Conservation (phyloP, 37 sponge, comb jelly and placozoan species). For the Ephydatia muelleri region DNA sequence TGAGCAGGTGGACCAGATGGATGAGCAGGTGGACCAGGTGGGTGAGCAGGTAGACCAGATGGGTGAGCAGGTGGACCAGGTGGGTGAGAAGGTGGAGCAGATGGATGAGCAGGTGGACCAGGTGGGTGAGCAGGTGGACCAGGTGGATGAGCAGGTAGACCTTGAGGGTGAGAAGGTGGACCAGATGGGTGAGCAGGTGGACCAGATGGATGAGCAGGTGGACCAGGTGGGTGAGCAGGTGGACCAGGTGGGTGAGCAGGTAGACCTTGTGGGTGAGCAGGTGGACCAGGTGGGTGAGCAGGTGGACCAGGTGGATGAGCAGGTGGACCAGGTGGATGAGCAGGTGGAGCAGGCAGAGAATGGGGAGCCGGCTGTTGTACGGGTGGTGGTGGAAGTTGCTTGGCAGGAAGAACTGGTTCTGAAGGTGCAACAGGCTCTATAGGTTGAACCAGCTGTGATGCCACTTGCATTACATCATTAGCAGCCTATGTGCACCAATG, state of each 20-base stretch:
- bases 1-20: not conserved
- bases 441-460: not conserved
- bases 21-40: not conserved
- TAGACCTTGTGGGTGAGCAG: not conserved
- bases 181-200: not conserved
- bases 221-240: not conserved
- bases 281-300: too few relatives aligned
- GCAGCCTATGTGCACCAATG: not conserved
- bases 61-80: not conserved
- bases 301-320: not conserved
- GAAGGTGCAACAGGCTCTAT: too few relatives aligned
- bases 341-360: not conserved
- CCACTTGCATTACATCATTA: not conserved
- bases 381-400: too few relatives aligned
- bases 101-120: not conserved
- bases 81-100: not conserved
- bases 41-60: not conserved
- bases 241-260: not conserved
- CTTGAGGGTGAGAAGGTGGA: not conserved
- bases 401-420: not conserved
- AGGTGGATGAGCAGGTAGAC: not conserved
- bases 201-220: not conserved
- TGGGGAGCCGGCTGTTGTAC: not conserved
- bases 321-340: not conserved
- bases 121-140: not conserved